phyloP scores from a whole-genome alignment of 2,888 invertebrate species.

The Dinocampus coccinellae region DNA sequence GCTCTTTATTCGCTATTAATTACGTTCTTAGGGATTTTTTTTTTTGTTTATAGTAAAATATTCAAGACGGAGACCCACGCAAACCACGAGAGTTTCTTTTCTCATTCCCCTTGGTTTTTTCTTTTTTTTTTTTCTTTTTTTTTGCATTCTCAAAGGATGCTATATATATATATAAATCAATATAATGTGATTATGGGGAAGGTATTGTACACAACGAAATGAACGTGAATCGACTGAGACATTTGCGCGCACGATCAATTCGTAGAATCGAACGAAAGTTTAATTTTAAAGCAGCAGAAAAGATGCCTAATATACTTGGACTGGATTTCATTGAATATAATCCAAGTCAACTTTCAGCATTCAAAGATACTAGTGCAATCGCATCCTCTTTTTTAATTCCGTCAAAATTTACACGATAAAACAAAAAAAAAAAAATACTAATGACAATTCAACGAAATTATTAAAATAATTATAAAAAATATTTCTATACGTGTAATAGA shows the following conservation, averaged over 20 bases:
- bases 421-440: too few species aligned
- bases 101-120: background rate
- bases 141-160: too few species aligned
- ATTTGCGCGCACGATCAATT: conserved; percentile 32
- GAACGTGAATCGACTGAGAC: conserved; percentile 30
- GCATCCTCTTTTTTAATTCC: background rate
- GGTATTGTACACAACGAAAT: background rate
- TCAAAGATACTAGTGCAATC: too few species aligned
- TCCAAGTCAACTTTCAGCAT: conserved; percentile 22
- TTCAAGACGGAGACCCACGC: background rate
- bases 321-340: too few species aligned
- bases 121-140: too few species aligned
- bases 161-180: background rate
- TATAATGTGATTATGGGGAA: background rate
- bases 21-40: conserved; percentile 8
- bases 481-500: too few species aligned
- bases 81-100: background rate
- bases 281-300: conserved; percentile 39
- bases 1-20: conserved; percentile 14
- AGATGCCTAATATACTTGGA: too few species aligned
- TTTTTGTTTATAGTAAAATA: background rate
- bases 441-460: too few species aligned
- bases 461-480: too few species aligned
- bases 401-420: too few species aligned
- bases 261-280: conserved; percentile 35